These are phyloP conservation scores for Ciconia nigra DNA, from an alignment of 2,797 vertebrate genomes.

Conservation along the genomic window DNA sequence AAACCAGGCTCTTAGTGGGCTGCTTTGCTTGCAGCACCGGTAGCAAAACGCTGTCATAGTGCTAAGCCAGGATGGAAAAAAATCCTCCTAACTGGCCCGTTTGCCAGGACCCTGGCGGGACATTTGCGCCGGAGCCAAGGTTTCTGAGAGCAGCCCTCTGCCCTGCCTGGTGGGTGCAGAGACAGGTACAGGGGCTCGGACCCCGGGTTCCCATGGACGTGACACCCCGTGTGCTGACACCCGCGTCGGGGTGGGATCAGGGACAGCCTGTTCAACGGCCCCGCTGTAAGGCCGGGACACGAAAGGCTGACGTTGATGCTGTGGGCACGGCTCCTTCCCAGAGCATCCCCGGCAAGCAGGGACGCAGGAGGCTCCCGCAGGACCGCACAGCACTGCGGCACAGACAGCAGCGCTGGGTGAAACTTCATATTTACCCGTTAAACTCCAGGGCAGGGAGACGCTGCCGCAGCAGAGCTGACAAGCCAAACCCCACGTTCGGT, in stretches of 20 bases:
- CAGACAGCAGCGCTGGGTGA: not conserved
- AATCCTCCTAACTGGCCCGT: not conserved
- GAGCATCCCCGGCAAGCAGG: not conserved
- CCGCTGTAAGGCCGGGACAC: not conserved
- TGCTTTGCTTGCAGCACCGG: not conserved
- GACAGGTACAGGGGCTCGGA: not conserved
- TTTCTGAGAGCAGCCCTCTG: not conserved
- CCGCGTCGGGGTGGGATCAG: not conserved
- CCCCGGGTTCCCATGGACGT: no score
- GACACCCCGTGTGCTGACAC: not conserved
- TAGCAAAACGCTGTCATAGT: not conserved
- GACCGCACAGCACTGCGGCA: not conserved
- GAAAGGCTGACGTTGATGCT: not conserved
- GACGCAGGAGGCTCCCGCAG: not conserved
- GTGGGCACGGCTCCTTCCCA: not conserved
- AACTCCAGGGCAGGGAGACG: not conserved
- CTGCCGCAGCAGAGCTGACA: not conserved
- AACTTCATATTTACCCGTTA: not conserved
- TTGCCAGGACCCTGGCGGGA: not conserved
- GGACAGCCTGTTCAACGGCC: not conserved
- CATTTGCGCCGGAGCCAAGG: not conserved
- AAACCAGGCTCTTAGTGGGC: not conserved
- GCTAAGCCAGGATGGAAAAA: not conserved
- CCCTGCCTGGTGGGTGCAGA: not conserved
- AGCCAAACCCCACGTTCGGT: not conserved